Evolutionary conservation across 2,888 invertebrate species (phyloP).

Genomic region (Cephus pygmeus): DNA sequence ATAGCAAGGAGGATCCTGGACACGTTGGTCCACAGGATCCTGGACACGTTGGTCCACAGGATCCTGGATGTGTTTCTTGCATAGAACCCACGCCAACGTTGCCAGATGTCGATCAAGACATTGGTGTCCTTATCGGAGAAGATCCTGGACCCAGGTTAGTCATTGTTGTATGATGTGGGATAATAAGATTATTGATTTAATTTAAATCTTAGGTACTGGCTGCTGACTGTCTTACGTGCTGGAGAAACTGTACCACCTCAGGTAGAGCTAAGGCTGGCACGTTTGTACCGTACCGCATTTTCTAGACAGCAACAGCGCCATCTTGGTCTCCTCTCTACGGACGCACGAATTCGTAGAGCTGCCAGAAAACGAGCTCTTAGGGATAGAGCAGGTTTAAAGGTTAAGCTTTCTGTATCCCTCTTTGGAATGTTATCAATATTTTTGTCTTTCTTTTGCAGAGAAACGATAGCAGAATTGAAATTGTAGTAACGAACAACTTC

Average conservation of each 20-base stretch:
- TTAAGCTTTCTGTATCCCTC: background rate
- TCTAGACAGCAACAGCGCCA: conserved; percentile 85
- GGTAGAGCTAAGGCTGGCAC: conserved; percentile 79
- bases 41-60: conserved; percentile 28
- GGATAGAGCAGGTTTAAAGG: conserved; percentile 13
- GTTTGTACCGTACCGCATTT: conserved; percentile 84
- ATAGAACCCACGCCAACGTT: conserved; percentile 58
- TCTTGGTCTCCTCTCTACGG: conserved; percentile 75
- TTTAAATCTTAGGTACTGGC: conserved; percentile 74
- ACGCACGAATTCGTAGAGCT: conserved; percentile 51
- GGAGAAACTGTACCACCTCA: conserved; percentile 69
- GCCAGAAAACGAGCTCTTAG: conserved; percentile 29
- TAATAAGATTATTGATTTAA: background rate
- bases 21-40: conserved; percentile 32
- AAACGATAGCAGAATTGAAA: background rate
- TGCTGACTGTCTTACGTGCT: conserved; percentile 79
- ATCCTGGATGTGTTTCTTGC: conserved; percentile 52
- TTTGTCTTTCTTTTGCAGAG: background rate
- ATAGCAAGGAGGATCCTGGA: conserved; percentile 23
- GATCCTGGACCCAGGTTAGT: conserved; percentile 60
- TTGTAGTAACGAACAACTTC: background rate
- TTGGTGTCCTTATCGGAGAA: conserved; percentile 57
- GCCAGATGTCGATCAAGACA: conserved; percentile 51
- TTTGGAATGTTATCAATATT: background rate
- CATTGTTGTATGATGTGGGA: background rate